Conservation (phyloP, 2,797 vertebrate species). For the Carduelis carduelis region DNA sequence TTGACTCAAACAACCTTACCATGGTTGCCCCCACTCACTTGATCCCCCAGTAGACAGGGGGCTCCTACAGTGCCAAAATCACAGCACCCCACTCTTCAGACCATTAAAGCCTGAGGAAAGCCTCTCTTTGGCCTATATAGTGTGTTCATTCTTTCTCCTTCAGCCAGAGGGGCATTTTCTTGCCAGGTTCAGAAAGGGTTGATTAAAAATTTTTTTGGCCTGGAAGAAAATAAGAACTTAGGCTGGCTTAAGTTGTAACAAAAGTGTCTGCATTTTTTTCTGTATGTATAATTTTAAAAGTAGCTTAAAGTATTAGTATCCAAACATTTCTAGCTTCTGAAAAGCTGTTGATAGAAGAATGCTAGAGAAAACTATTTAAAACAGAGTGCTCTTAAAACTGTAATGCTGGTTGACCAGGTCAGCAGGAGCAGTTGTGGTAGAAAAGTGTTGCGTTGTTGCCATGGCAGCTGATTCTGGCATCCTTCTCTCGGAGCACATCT, state of each 20-base stretch:
- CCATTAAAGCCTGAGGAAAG: neutral
- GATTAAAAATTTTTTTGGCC: slow-evolving; percentile 10
- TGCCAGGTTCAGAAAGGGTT: neutral
- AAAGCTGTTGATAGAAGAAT: slow-evolving; percentile 1
- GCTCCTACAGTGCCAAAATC: neutral
- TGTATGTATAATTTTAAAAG: slow-evolving; percentile 14
- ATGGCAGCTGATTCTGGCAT: neutral
- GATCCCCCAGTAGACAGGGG: neutral
- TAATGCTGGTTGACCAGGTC: neutral
- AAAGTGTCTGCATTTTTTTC: slow-evolving; percentile 29
- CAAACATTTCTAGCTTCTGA: neutral
- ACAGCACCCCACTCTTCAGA: neutral
- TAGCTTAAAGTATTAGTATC: slow-evolving; percentile 40
- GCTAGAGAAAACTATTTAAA: neutral
- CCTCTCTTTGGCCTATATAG: neutral
- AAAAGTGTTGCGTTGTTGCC: neutral
- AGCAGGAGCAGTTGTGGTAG: neutral
- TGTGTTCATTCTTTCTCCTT: neutral
- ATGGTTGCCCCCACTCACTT: fast-evolving
- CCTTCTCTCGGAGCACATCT: neutral
- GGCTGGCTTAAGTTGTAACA: slow-evolving; percentile 15
- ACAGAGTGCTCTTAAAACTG: neutral
- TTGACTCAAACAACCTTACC: neutral
- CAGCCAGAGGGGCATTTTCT: neutral
- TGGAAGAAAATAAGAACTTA: slow-evolving; percentile 27